Base-by-base conservation (phyloP, 2,113 vertebrate genomes). In the Excalfactoria chinensis region DNA sequence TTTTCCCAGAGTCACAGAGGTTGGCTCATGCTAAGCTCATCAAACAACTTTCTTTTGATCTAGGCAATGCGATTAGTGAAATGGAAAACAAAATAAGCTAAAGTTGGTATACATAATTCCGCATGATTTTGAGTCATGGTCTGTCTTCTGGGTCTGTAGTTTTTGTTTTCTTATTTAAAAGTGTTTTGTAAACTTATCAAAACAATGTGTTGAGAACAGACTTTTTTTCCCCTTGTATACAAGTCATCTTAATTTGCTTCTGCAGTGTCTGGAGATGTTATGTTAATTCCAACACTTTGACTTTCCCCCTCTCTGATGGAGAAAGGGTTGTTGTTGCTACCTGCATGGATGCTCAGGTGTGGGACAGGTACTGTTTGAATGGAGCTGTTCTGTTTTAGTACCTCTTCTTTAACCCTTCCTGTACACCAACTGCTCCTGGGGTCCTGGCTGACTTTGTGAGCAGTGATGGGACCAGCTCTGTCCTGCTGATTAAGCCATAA, bases 221-320 rank as follows among this genome's bases (percentile, higher is more conserved):
- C 7, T 56, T 48, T 72, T 56, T 56, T 48, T 75, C 51, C 51
- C 92, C 18, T 75, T 69, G 14, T 4, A 2, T 67, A 18, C 46
- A 72, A 83, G 40, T 87, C 71, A 84, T 85, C 34, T 75, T 60
- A 81, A 41, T 83, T 89, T 67, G 49, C 18, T 85, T 93, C 90
- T 91, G 20, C 32, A 73, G 5, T 6, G 11, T 67, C 77, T 76
- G 34, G 49, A 51, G 26, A 25, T 75, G 55, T 84, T 67, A 11
- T 41, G 32, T 46, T 78, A 10, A 6, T 51, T 35, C 37, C 86
- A 46, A 30, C 25, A 21, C 55, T 51, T 49, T 21, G 49, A 79
- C 82, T 83, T 56, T 44, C 15, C 32, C 17, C 6, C n/a, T 86
- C 5, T 81, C 19, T 35, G 21, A 55, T n/a, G 22, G 22, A 66